Percentiles rank a stretch among this genome's conserved stretches.
Evolutionary conservation across 2,888 invertebrate genomes (phyloP).

Genomic region (Cataglyphis altisquamis): DNA sequence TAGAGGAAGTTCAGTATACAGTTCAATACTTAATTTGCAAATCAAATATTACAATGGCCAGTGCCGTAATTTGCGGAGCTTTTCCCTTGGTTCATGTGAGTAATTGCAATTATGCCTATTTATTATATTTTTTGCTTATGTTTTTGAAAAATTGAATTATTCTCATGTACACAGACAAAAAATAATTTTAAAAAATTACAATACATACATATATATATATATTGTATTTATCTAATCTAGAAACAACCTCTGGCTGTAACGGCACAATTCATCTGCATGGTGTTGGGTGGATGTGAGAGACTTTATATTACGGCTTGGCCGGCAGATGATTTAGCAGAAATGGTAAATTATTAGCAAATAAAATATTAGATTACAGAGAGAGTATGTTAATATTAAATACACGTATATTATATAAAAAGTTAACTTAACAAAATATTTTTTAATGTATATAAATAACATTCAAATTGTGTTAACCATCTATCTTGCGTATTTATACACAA

Average conservation of each 20-base stretch:
- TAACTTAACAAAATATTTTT: not conserved
- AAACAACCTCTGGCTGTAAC: slow-evolving; percentile 42
- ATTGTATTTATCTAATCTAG: slow-evolving; percentile 33
- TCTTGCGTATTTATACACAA: not conserved
- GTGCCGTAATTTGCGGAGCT: slow-evolving; percentile 76
- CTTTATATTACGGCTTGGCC: slow-evolving; percentile 77
- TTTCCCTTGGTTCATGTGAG: slow-evolving; percentile 78
- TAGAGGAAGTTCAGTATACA: slow-evolving; percentile 64
- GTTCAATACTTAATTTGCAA: slow-evolving; percentile 77
- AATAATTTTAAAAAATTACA: not conserved
- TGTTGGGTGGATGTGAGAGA: slow-evolving; percentile 71
- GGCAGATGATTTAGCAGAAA: slow-evolving; percentile 74
- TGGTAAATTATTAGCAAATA: slow-evolving; percentile 29
- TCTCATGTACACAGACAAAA: not conserved
- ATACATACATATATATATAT: not conserved
- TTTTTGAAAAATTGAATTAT: not conserved
- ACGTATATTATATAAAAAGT: not conserved
- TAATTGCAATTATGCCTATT: not conserved
- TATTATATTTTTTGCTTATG: not conserved
- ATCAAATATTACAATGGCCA: slow-evolving; percentile 77
- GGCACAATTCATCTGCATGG: slow-evolving; percentile 74
- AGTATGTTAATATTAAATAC: not conserved
- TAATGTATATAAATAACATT: not conserved
- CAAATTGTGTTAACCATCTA: not conserved
- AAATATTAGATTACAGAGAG: not conserved